Percentiles rank a stretch among this genome's conserved stretches.
Evolutionary conservation across 2,888 invertebrate genomes (phyloP).

Genomic region (Mayetiola destructor): DNA sequence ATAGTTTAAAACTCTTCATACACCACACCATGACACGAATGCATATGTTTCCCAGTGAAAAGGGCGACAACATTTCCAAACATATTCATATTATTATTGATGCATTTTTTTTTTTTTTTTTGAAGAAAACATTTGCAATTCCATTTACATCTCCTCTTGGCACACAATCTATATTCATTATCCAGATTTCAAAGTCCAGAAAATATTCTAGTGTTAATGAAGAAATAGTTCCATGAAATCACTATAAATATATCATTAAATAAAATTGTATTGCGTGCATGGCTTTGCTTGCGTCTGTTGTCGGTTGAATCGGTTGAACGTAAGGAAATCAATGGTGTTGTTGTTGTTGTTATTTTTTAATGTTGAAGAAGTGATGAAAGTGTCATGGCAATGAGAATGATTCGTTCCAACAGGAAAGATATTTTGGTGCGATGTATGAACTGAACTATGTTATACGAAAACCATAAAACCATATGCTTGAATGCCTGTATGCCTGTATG

Average conservation of each 20-base stretch:
- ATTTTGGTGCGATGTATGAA: too few relatives aligned
- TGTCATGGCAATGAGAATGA: conserved; percentile 11
- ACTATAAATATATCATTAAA: conserved; percentile 9
- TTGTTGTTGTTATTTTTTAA: not conserved
- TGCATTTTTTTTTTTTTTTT: not conserved
- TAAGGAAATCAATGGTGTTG: too few relatives aligned
- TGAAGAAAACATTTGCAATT: not conserved
- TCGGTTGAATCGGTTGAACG: too few relatives aligned
- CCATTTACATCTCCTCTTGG: too few relatives aligned
- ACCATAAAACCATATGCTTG: too few relatives aligned
- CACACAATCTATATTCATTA: too few relatives aligned
- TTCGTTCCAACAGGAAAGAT: too few relatives aligned
- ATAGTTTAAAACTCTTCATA: too few relatives aligned
- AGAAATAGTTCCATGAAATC: conserved; percentile 3
- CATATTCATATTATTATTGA: not conserved
- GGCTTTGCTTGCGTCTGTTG: not conserved
- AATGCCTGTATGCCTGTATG: too few relatives aligned
- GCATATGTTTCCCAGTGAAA: not conserved
- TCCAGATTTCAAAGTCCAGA: too few relatives aligned
- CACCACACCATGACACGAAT: too few relatives aligned
- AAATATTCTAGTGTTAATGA: not conserved
- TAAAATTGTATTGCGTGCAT: not conserved
- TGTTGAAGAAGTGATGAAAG: not conserved
- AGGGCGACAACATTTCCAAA: not conserved
- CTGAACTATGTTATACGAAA: too few relatives aligned